Conservation (phyloP, 2,888 invertebrate genomes). For the Leptarthrus brevirostris region DNA sequence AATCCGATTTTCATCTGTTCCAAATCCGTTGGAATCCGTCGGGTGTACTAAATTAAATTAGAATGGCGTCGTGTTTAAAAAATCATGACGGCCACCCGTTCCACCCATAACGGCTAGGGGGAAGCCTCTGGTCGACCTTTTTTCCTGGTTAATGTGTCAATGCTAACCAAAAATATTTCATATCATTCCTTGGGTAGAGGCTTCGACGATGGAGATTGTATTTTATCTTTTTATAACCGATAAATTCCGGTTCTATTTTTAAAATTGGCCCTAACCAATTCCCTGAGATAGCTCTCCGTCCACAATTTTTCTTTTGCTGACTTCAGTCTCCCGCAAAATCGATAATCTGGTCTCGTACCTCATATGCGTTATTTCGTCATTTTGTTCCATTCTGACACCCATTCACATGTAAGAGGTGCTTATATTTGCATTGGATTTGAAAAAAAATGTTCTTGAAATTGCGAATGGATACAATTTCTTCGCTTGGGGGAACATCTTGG, state of each 20-base stretch:
- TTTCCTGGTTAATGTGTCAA: neutral
- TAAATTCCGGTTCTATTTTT: slow-evolving; percentile 40
- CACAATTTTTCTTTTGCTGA: neutral
- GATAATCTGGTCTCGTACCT: neutral
- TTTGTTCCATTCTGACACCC: neutral
- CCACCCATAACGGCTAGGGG: neutral
- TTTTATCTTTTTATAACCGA: slow-evolving; percentile 34
- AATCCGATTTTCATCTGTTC: neutral
- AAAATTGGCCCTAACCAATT: slow-evolving; percentile 33
- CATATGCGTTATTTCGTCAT: neutral
- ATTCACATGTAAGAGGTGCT: neutral
- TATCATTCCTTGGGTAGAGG: neutral
- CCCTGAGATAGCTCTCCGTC: slow-evolving; percentile 12
- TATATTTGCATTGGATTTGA: slow-evolving; percentile 25
- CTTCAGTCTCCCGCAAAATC: slow-evolving; percentile 13
- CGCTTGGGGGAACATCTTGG: neutral
- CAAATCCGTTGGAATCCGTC: neutral
- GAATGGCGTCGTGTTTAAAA: neutral
- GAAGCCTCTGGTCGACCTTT: slow-evolving; percentile 11
- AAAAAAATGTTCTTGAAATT: slow-evolving; percentile 20
- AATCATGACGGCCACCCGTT: neutral
- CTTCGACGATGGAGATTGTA: slow-evolving; percentile 7
- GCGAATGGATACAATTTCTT: neutral
- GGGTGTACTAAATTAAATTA: slow-evolving; percentile 3
- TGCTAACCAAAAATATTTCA: slow-evolving; percentile 20